Base-by-base conservation (phyloP, 2,888 invertebrate species). In the Notocelia uddmanniana region DNA sequence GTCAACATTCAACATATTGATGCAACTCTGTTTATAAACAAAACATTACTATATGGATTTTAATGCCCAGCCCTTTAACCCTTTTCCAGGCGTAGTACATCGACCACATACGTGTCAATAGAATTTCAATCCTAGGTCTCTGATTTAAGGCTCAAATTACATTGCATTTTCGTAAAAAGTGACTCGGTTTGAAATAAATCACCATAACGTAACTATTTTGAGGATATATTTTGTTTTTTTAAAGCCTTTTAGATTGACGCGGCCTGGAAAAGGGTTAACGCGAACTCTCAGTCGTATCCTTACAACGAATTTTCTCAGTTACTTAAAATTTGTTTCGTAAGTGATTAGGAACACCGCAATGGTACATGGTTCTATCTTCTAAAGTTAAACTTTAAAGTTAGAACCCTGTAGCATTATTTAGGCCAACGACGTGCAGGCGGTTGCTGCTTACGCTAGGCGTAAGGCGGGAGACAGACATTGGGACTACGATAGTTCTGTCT, bases 281-380 rank as follows among this genome's bases (percentile, higher is more conserved):
- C 8, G 8, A 31, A 2, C 8, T 5, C 54, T 45, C 13, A 45
- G 13, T 18, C 13, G 15, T 48, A 48, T 63, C 52, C 59, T 66
- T 58, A 54, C 66, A 54, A 57, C 63, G 63, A 68, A 73, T 64
- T 63, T 71, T 54, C 63, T 21, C 13, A 45, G 45, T 54, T 41
- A 45, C 52, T 60, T 60, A 66, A 26, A 68, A 60, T 37, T 63
- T 60, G 59, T 64, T 64, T 15, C 15, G 68, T 69, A 69, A 69
- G 70, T 66, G 59, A 66, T 21, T 6, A 48, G 59, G 21, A 59
- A 31, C 15, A 13, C 3, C 5, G 55, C 3, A 21, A 23, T 59
- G 52, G n/a, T 18, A 23, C 69, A 69, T 19, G 11, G 55, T 63
- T 37, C 55, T 57, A 48, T 23, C n/a, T 41, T 54, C 8, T 48